Evolutionary conservation across 2,797 vertebrate genomes (phyloP).

Genomic region (Phoeniculus purpureus): DNA sequence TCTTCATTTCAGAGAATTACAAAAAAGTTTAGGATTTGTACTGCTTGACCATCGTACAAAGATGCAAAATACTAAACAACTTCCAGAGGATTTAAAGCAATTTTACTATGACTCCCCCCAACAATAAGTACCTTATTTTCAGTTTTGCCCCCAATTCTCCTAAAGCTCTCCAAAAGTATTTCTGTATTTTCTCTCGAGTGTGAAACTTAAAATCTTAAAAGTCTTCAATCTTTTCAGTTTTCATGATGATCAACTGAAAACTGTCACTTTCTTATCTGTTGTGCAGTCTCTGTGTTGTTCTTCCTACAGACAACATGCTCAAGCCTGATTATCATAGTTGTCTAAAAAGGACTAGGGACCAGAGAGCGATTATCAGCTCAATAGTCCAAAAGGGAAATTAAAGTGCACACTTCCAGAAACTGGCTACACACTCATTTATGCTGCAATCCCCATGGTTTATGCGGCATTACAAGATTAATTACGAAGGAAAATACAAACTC

Average conservation of each 20-base stretch:
- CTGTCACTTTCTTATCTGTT: neutral
- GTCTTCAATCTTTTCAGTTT: neutral
- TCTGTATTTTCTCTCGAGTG: neutral
- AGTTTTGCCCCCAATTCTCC: neutral
- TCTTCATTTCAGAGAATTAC: constrained; percentile 6
- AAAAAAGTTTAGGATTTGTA: neutral
- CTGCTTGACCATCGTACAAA: neutral
- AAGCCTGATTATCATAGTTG: constrained; percentile 9
- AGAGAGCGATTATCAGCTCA: neutral
- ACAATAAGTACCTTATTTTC: neutral
- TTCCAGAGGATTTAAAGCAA: neutral
- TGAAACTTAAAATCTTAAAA: neutral
- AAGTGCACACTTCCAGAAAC: constrained; percentile 40
- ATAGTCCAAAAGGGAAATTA: constrained; percentile 23
- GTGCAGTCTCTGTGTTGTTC: neutral
- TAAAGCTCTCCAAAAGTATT: neutral
- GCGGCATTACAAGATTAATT: neutral
- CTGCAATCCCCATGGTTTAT: neutral
- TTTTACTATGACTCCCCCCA: neutral
- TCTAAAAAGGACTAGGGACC: neutral
- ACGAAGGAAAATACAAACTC: neutral
- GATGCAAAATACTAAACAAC: neutral
- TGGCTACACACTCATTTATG: neutral
- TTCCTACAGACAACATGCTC: neutral
- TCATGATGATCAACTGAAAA: neutral